Evolutionary conservation across 1,140 invertebrate genomes (phyloP), one percentile per base, ranked within the genome.

Genomic region (Drosophila bipectinata): DNA sequence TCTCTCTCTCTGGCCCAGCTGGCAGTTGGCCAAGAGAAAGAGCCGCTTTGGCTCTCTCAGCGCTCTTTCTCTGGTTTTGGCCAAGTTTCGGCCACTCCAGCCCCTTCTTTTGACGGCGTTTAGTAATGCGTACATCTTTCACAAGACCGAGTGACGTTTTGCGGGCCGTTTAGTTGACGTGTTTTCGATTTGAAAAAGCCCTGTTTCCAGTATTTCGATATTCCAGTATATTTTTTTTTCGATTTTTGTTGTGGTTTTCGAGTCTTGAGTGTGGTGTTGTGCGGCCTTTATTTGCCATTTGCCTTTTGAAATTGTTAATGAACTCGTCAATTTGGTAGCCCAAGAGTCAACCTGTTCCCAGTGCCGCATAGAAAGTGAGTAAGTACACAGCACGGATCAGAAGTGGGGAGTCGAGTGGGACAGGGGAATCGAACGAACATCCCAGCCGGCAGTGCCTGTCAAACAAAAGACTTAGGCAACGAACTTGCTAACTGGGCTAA

Each of bases 61-160:
- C 51, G 18, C 37, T 57, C 44, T 30, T 12, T 57, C 44, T 67
- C n/a, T 52, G 12, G 8, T 57, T 45, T 37, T 34, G 51, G 51
- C 51, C 10, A 47, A 34, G 54, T 52, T 15, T 53, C 30, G 39
- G 26, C 63, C 34, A 44, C 18, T 18, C 34, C 24, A 28, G 12
- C 53, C 58, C 34, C 49, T 51, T 52, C 52, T 44, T 12, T 59
- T 53, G 59, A 18, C 32, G 54, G 53, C 61, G 72, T 71, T 89
- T 80, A 89, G 85, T 89, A 73, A 89, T 76, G 77, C 85, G 85
- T 89, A 77, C 81, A 83, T 89, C 85, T 90, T 90, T 90, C 85
- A 89, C 84, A 90, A 90, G 85, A 84, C 77, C 69, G 71, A 88
- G 82, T 87, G 82, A 87, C 82, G 72, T 79, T 80, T 63, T 47